These are phyloP conservation scores for Phaetusa simplex DNA, from an alignment of 2,113 vertebrate species.

Conservation along the genomic window DNA sequence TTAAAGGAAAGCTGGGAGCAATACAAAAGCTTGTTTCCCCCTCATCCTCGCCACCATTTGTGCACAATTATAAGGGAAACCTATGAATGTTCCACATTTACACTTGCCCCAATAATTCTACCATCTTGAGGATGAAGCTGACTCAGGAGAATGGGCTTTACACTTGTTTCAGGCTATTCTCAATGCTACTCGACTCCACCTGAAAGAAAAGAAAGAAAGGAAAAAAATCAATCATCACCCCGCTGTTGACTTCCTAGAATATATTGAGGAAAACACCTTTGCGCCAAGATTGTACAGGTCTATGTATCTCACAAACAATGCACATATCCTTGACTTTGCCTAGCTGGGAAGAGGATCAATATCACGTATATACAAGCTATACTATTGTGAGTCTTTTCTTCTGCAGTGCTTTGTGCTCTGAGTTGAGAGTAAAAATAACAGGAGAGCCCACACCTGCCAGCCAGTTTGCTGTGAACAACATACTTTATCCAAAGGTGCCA, in stretches of 20 bases:
- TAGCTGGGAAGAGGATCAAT: slow-evolving; percentile 4
- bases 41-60: not conserved
- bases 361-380: not conserved
- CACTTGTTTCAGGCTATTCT: not conserved
- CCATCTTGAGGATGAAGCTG: not conserved
- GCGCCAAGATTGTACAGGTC: not conserved
- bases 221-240: not conserved
- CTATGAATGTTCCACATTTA: not conserved
- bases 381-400: not conserved
- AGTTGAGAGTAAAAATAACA: slow-evolving; percentile 1
- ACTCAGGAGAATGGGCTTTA: not conserved
- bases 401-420: not conserved
- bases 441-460: not conserved
- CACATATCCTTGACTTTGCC: not conserved
- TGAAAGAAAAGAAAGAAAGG: not conserved
- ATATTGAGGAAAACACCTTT: not conserved
- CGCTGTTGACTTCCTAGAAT: not conserved
- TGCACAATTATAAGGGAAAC: not conserved
- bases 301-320: not conserved
- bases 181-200: not conserved
- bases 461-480: not conserved
- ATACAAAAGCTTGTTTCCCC: not conserved
- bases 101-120: not conserved
- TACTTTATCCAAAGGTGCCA: not conserved
- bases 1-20: not conserved